These are phyloP conservation scores for Cylindroiulus punctatus DNA, from an alignment of 2,888 invertebrate species.

Conservation along the genomic window DNA sequence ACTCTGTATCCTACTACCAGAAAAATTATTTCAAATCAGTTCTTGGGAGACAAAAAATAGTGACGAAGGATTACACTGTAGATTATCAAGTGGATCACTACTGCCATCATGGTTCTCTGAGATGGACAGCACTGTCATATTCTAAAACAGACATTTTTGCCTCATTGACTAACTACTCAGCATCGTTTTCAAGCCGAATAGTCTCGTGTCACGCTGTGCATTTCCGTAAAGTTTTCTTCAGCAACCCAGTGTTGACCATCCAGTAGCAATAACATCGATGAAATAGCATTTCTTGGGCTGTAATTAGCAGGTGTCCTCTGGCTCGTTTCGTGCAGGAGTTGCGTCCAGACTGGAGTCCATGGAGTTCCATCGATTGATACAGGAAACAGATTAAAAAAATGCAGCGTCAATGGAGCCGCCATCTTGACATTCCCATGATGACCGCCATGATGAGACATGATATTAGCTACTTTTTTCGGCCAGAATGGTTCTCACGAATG, in stretches of 20 bases:
- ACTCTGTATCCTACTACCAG: too few relatives aligned
- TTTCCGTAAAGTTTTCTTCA: background rate
- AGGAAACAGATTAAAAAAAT: background rate
- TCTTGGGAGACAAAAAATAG: too few relatives aligned
- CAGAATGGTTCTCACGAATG: slow-evolving; percentile 17
- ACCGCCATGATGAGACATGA: background rate
- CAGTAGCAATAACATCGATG: slow-evolving; percentile 7
- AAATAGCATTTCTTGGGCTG: background rate
- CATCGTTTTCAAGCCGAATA: background rate
- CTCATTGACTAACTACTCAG: too few relatives aligned
- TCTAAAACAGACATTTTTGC: too few relatives aligned
- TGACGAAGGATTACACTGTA: too few relatives aligned
- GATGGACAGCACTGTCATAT: too few relatives aligned
- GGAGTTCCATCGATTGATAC: background rate
- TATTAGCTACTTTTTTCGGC: background rate
- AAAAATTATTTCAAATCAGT: too few relatives aligned
- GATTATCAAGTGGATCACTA: too few relatives aligned
- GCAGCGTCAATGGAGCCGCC: background rate
- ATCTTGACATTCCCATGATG: background rate
- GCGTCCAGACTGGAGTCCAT: background rate
- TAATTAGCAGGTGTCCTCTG: background rate
- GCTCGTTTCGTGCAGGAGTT: background rate
- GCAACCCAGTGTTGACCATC: background rate
- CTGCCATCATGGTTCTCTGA: too few relatives aligned
- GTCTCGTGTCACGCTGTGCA: background rate